phyloP scores from a whole-genome alignment of 2,797 vertebrate species.

The Calcarius lapponicus region DNA sequence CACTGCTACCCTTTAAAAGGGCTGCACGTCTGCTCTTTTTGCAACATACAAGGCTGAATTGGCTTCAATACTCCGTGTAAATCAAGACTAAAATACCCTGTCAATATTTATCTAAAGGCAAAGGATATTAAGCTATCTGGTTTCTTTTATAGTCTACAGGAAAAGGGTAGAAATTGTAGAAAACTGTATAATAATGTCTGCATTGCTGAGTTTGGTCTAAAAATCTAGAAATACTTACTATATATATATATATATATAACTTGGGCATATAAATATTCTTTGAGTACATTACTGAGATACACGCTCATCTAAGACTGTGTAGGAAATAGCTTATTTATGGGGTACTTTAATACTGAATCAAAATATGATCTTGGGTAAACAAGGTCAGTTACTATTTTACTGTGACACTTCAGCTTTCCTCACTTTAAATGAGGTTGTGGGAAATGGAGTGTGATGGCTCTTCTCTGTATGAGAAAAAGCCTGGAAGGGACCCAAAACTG shows the following conservation, averaged over 20 bases:
- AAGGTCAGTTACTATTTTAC: slow-evolving; percentile 29
- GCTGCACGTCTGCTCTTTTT: background rate
- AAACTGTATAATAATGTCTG: background rate
- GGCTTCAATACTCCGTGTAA: background rate
- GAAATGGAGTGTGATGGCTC: background rate
- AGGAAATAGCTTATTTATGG: slow-evolving; percentile 8
- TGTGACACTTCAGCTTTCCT: background rate
- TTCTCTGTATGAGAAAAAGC: background rate
- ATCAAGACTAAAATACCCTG: background rate
- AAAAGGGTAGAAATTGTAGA: background rate
- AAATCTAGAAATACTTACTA: background rate
- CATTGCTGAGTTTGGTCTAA: background rate
- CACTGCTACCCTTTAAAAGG: background rate
- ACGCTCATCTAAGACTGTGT: background rate
- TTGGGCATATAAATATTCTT: background rate
- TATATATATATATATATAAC: background rate
- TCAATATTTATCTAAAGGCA: background rate
- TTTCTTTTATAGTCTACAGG: background rate
- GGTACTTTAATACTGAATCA: slow-evolving; percentile 15
- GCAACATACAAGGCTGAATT: background rate
- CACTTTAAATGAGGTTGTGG: background rate
- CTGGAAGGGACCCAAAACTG: background rate
- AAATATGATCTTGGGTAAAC: background rate
- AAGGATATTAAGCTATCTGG: background rate
- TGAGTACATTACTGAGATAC: background rate